These are phyloP conservation scores for Silurus glanis DNA, from an alignment of 2,113 vertebrate genomes.

Conservation along the genomic window DNA sequence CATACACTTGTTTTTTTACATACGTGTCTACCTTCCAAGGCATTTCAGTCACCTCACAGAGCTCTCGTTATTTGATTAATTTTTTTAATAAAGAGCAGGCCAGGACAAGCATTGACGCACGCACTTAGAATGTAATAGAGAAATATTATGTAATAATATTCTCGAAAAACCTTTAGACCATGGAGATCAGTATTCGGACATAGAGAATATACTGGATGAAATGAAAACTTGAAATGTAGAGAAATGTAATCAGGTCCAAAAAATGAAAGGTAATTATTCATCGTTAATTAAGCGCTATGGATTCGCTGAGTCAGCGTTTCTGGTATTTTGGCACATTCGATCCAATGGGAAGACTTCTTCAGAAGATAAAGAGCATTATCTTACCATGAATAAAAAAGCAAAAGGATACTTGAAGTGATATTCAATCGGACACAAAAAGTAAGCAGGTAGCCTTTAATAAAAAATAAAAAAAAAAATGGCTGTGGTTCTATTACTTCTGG, in stretches of 20 bases:
- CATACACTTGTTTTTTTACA: conserved; percentile 70
- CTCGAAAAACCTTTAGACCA: neutral
- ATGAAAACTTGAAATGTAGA: neutral
- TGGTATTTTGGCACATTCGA: conserved; percentile 11
- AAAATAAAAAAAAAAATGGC: neutral
- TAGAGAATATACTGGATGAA: neutral
- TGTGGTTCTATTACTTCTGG: neutral
- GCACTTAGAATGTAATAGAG: neutral
- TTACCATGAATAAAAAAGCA: too few species aligned
- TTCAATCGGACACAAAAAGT: neutral
- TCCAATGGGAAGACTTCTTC: conserved; percentile 30
- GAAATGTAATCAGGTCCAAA: neutral
- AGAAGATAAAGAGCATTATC: neutral
- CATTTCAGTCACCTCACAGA: conserved; percentile 59
- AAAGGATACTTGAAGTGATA: neutral
- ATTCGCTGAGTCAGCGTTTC: neutral
- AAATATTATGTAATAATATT: conserved; percentile 16
- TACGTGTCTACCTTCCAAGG: conserved; percentile 64
- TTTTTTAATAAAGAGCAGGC: conserved; percentile 51
- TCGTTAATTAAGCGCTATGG: neutral
- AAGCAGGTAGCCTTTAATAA: neutral
- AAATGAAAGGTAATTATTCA: neutral
- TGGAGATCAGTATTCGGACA: neutral
- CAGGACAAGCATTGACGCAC: conserved; percentile 43
- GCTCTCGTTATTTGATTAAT: conserved; percentile 47